Conservation (phyloP, 2,113 vertebrate genomes). For the Dasyprocta punctata region DNA sequence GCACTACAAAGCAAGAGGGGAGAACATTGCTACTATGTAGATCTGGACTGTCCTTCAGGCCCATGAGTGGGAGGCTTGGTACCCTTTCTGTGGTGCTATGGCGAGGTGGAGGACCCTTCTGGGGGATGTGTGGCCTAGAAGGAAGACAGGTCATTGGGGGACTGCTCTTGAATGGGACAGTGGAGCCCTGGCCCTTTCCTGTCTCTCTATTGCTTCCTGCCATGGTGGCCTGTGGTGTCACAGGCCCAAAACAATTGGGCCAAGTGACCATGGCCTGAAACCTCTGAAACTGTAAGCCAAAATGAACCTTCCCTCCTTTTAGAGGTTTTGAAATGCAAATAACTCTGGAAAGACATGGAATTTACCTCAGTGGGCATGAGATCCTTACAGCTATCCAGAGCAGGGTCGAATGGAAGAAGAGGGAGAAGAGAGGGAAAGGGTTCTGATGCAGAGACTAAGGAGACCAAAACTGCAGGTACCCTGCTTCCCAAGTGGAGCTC, state of each 20-base stretch:
- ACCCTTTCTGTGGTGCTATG: too few relatives aligned
- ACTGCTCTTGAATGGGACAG: background rate
- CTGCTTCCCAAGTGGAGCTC: background rate
- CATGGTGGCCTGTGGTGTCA: background rate
- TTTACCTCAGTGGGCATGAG: background rate
- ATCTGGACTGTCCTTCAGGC: background rate
- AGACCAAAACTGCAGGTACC: background rate
- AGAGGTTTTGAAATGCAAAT: background rate
- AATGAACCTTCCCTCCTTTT: background rate
- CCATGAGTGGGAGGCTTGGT: background rate
- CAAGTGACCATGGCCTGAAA: background rate
- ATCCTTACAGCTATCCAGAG: background rate
- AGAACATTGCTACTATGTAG: background rate
- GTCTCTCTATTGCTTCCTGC: background rate
- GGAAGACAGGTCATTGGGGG: background rate
- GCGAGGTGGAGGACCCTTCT: background rate
- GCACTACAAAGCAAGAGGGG: background rate
- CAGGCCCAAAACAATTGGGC: background rate
- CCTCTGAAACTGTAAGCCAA: background rate
- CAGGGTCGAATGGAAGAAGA: background rate
- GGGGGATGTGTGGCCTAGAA: too few relatives aligned
- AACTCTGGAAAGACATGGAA: background rate
- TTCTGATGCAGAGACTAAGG: background rate
- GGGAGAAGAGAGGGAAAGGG: background rate
- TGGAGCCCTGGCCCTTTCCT: background rate